Evolutionary conservation across 1,140 invertebrate species (phyloP).

Genomic region (Littorina saxatilis): DNA sequence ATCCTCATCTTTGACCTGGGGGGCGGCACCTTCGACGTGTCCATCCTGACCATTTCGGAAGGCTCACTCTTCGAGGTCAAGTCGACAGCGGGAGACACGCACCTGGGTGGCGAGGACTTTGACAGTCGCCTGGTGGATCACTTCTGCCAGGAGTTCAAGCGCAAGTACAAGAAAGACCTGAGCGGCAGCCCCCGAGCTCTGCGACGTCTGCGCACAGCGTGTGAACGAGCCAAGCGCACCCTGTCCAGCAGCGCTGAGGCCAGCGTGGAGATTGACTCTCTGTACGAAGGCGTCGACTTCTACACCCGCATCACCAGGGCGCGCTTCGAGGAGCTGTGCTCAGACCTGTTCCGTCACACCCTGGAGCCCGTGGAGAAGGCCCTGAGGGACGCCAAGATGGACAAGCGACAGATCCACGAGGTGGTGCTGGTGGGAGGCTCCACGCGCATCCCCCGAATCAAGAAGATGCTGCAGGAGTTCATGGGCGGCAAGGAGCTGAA

Average conservation of each 20-base stretch:
- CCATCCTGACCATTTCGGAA: constrained; percentile 66
- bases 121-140: constrained; percentile 97
- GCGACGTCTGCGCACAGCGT: constrained; percentile 91
- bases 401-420: constrained; percentile 77
- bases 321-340: constrained; percentile 81
- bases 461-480: constrained; percentile 94
- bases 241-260: constrained; percentile 61
- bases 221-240: constrained; percentile 95
- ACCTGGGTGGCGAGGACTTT: constrained; percentile 95
- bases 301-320: constrained; percentile 73
- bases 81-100: constrained; percentile 95
- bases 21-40: constrained; percentile 69
- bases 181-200: constrained; percentile 91
- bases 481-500: constrained; percentile 70
- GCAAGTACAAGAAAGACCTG: constrained; percentile 96
- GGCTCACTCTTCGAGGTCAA: constrained; percentile 89
- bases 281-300: constrained; percentile 67
- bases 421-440: constrained; percentile 81
- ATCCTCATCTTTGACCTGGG: constrained; percentile 71
- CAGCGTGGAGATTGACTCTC: constrained; percentile 63
- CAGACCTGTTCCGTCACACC: constrained; percentile 90
- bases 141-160: constrained; percentile 96
- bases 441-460: constrained; percentile 86
- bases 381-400: constrained; percentile 71
- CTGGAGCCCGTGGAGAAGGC: constrained; percentile 93